phyloP scores from a whole-genome alignment of 2,888 invertebrate species.

The Thalpophila matura region DNA sequence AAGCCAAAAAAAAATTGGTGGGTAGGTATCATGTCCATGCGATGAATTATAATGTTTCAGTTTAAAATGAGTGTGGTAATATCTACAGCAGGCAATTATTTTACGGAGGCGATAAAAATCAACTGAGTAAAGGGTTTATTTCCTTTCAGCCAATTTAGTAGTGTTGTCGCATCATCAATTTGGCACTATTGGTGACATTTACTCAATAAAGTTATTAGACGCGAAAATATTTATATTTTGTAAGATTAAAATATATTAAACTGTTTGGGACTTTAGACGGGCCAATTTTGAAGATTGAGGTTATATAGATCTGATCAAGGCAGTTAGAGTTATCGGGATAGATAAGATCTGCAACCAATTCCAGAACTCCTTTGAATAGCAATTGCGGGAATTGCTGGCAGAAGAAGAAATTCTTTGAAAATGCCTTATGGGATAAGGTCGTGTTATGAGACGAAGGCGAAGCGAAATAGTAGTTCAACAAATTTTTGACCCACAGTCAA shows the following conservation, averaged over 20 bases:
- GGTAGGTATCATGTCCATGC: too few relatives aligned
- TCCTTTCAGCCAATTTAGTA: background rate
- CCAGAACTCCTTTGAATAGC: conserved; percentile 27
- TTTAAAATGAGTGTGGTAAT: conserved; percentile 1
- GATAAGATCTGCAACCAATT: conserved; percentile 28
- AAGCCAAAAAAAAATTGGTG: too few relatives aligned
- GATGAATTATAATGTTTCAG: background rate
- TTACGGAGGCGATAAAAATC: background rate
- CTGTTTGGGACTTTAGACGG: too few relatives aligned
- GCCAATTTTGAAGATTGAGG: conserved; percentile 16
- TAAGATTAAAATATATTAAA: background rate
- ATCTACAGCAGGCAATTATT: background rate
- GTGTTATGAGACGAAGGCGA: background rate
- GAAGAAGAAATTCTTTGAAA: conserved; percentile 6
- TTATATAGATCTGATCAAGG: conserved; percentile 7
- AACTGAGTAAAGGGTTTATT: too few relatives aligned
- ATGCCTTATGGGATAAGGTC: conserved; percentile 3
- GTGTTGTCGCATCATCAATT: background rate
- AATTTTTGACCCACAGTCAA: background rate
- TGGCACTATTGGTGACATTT: background rate
- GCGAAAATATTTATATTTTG: background rate
- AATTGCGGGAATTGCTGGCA: conserved; percentile 14
- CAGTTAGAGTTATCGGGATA: conserved; percentile 26
- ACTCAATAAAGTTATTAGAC: background rate
- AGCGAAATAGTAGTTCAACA: background rate